Evolutionary conservation across 2,797 vertebrate species (phyloP).

Genomic region (Glossophaga mutica): DNA sequence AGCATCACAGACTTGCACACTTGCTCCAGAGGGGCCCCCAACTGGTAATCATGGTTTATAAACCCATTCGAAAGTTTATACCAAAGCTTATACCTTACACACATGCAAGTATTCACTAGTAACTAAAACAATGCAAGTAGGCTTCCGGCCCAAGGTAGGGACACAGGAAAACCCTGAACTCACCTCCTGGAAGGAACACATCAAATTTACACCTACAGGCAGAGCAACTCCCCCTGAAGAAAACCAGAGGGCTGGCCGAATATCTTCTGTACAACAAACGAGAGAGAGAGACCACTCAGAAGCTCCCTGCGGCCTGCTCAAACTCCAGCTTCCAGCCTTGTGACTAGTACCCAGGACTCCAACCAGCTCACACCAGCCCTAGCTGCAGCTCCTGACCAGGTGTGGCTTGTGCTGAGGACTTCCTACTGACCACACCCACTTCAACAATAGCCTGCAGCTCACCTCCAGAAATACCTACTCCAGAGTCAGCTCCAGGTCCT

Average conservation of each 20-base stretch:
- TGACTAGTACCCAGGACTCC: neutral
- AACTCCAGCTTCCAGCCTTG: neutral
- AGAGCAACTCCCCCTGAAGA: neutral
- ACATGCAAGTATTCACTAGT: neutral
- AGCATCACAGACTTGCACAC: neutral
- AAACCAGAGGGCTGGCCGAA: neutral
- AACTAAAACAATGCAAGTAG: neutral
- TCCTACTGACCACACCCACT: neutral
- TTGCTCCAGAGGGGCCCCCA: neutral
- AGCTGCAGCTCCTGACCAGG: neutral
- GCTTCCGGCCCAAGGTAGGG: neutral
- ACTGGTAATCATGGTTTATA: neutral
- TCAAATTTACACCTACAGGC: neutral
- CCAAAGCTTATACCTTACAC: neutral
- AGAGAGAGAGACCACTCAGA: neutral
- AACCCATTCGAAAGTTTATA: neutral
- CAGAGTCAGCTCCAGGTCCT: neutral
- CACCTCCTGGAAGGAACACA: neutral
- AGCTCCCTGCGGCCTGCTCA: neutral
- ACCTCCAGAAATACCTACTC: neutral
- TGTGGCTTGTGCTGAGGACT: neutral
- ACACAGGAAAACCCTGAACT: neutral
- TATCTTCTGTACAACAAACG: neutral
- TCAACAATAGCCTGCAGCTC: neutral
- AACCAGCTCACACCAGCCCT: neutral